Conservation (phyloP, 2,113 vertebrate genomes). For the Peromyscus maniculatus region DNA sequence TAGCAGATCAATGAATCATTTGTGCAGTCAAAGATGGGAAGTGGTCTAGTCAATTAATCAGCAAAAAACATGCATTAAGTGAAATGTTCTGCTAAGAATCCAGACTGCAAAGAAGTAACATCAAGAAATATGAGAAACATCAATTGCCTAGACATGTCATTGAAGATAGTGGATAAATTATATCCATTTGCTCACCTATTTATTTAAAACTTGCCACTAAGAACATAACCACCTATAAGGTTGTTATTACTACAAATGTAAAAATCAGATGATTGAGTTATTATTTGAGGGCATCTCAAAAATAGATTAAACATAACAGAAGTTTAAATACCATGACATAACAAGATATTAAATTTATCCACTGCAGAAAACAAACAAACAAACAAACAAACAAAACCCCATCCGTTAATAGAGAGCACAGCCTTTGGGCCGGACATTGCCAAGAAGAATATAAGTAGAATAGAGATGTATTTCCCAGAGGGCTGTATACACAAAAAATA, state of each 20-base stretch:
- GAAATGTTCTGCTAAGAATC: neutral
- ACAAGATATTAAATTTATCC: neutral
- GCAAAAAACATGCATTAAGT: neutral
- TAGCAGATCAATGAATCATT: neutral
- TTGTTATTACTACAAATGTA: neutral
- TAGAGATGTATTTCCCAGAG: neutral
- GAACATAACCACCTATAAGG: neutral
- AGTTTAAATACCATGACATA: neutral
- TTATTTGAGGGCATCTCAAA: neutral
- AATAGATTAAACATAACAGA: neutral
- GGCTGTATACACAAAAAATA: neutral
- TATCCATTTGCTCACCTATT: neutral
- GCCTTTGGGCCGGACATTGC: neutral
- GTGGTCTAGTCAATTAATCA: neutral
- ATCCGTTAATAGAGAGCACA: neutral
- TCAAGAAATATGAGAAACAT: constrained; percentile 12
- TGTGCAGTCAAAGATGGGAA: neutral
- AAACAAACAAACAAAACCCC: neutral
- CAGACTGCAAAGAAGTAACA: neutral
- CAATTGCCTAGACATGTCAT: neutral
- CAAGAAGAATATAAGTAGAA: constrained; percentile 3
- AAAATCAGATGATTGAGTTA: neutral
- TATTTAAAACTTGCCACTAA: neutral
- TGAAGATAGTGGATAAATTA: neutral
- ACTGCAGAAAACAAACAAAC: neutral